Percentiles rank a stretch among this genome's conserved stretches.
phyloP scores from a whole-genome alignment of 2,113 vertebrate species.

The Eidolon helvum region DNA sequence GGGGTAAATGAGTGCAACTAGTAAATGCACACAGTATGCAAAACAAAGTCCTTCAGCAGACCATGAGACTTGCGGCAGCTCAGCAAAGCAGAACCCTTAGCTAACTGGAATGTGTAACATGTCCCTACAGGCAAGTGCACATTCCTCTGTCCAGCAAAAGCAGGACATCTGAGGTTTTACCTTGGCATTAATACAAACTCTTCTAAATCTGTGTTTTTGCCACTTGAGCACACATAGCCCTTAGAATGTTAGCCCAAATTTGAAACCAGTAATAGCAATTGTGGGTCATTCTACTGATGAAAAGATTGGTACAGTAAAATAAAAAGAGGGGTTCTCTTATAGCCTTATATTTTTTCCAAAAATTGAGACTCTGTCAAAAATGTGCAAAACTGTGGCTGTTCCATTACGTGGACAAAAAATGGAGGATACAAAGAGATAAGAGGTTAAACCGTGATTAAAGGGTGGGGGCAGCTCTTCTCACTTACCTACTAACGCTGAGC shows the following conservation, averaged over 20 bases:
- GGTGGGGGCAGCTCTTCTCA: neutral
- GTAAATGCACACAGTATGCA: neutral
- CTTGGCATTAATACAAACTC: neutral
- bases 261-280: neutral
- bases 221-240: neutral
- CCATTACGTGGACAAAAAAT: neutral
- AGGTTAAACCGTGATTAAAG: neutral
- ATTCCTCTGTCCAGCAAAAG: neutral
- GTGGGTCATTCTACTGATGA: neutral
- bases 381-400: neutral
- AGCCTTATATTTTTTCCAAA: neutral
- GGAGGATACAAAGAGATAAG: neutral
- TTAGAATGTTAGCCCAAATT: neutral
- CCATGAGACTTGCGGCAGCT: neutral
- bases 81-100: neutral
- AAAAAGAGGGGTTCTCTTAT: neutral
- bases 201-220: neutral
- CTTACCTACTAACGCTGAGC: neutral
- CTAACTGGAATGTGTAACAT: neutral
- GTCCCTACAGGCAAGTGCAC: neutral
- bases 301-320: neutral
- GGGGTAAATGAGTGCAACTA: neutral
- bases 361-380: constrained; percentile 3
- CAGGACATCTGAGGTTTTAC: neutral
- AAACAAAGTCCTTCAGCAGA: neutral